Conservation (phyloP, 1,140 invertebrate species). For the Grapholita molesta region DNA sequence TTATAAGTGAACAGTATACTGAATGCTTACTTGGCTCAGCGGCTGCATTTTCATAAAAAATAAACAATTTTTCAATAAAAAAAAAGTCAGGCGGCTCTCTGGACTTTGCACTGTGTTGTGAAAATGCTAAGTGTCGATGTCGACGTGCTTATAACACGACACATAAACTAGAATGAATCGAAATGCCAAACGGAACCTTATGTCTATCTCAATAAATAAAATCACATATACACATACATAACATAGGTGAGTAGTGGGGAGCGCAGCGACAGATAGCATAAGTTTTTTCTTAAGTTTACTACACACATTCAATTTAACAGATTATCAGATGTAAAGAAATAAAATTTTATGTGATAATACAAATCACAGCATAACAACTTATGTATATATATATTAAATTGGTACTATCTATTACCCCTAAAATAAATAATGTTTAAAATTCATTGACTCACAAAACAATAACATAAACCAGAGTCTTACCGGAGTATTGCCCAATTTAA, state of each 20-base stretch:
- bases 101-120: conserved; percentile 30
- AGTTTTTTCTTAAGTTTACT: too few relatives aligned
- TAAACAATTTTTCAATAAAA: not conserved
- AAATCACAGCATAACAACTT: too few relatives aligned
- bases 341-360: too few relatives aligned
- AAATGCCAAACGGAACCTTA: not conserved
- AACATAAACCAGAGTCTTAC: too few relatives aligned
- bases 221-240: not conserved
- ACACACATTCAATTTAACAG: too few relatives aligned
- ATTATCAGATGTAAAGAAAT: too few relatives aligned
- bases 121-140: not conserved
- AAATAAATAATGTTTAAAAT: too few relatives aligned
- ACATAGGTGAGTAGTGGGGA: not conserved
- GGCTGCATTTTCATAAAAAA: conserved; percentile 8
- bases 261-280: not conserved
- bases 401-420: too few relatives aligned
- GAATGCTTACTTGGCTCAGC: conserved; percentile 1
- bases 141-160: not conserved
- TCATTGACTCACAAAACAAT: too few relatives aligned
- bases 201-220: not conserved
- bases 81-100: conserved; percentile 31
- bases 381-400: too few relatives aligned
- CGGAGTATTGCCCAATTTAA: too few relatives aligned
- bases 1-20: not conserved
- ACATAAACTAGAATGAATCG: not conserved